A percentile compares a stretch with the other conserved stretches of the same genome.
Evolutionary conservation across 2,888 invertebrate genomes (phyloP).

Genomic region (Acutogordius australiensis): DNA sequence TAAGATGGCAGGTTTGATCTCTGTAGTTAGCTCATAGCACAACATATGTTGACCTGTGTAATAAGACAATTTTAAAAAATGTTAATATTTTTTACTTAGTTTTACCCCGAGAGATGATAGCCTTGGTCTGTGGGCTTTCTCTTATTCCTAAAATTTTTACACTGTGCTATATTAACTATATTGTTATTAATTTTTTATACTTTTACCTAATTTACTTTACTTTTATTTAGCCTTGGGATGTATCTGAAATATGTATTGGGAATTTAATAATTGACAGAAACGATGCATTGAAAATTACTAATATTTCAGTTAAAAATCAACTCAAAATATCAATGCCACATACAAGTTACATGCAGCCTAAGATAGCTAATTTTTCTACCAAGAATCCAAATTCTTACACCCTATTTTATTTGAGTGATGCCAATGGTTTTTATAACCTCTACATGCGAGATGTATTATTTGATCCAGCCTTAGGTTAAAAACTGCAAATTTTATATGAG

Average conservation of each 20-base stretch:
- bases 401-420: not conserved
- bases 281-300: conserved; percentile 8
- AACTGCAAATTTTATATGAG: no score
- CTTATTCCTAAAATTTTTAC: no score
- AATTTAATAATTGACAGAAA: conserved; percentile 18
- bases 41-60: no score
- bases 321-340: not conserved
- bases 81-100: no score
- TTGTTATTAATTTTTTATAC: not conserved
- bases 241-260: conserved; percentile 22
- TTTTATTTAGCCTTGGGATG: conserved; percentile 24
- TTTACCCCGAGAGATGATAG: no score
- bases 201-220: not conserved
- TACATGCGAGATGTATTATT: no score
- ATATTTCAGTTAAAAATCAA: not conserved
- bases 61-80: no score
- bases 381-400: not conserved
- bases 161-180: no score
- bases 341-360: conserved; percentile 17
- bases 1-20: no score
- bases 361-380: not conserved
- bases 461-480: no score
- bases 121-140: no score
- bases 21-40: no score
- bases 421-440: not conserved